Percentiles rank a stretch among this genome's conserved stretches.
These are phyloP conservation scores for Odontesthes bonariensis DNA, from an alignment of 2,113 vertebrate genomes.

Conservation along the genomic window DNA sequence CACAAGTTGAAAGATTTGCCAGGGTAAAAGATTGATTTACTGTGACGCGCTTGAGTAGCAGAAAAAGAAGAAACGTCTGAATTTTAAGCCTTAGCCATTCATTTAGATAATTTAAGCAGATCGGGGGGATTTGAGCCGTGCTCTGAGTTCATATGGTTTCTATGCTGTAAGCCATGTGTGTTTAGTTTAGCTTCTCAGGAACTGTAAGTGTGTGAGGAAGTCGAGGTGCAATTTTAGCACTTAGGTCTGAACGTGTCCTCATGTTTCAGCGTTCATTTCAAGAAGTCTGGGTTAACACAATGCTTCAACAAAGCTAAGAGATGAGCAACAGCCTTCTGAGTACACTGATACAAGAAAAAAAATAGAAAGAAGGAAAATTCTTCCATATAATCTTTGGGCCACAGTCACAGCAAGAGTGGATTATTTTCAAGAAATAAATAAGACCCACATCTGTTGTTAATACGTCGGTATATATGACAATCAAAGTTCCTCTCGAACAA, in stretches of 20 bases:
- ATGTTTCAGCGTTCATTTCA: conserved; percentile 6
- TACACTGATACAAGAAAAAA: conserved; percentile 12
- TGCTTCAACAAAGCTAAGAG: conserved; percentile 3
- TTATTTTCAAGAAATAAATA: conserved; percentile 62
- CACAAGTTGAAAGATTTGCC: conserved; percentile 59
- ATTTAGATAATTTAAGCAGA: conserved; percentile 50
- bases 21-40: conserved; percentile 61
- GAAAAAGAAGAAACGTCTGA: conserved; percentile 44
- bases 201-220: conserved; percentile 32
- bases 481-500: conserved; percentile 50
- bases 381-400: conserved; percentile 28
- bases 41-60: conserved; percentile 54
- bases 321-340: conserved; percentile 23
- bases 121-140: conserved; percentile 28
- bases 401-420: conserved; percentile 36
- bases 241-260: conserved; percentile 21
- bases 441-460: conserved; percentile 60
- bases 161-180: conserved; percentile 19
- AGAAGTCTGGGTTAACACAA: conserved; percentile 26
- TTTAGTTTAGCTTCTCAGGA: conserved; percentile 24
- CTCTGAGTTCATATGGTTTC: conserved; percentile 37
- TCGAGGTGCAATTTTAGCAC: conserved; percentile 17
- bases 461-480: conserved; percentile 54
- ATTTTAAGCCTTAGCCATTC: conserved; percentile 38
- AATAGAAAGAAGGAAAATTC: conserved; percentile 27